Conservation (phyloP, 2,113 vertebrate species). For the Motacilla alba region DNA sequence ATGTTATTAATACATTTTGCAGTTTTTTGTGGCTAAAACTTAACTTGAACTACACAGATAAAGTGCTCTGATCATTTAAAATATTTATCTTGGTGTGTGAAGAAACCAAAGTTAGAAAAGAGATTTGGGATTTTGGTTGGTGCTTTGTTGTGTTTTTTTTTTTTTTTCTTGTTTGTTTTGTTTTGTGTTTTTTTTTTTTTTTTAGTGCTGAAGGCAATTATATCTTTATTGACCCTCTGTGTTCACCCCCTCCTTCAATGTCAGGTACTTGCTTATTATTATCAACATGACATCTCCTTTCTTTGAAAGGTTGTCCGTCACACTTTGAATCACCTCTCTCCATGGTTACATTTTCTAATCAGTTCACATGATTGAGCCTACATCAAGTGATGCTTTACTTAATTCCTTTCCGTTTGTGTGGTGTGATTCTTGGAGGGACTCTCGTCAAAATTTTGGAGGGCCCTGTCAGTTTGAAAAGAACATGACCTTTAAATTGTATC, state of each 20-base stretch:
- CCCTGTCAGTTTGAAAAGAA: constrained; percentile 99
- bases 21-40: neutral
- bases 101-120: neutral
- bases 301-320: constrained; percentile 73
- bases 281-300: constrained; percentile 72
- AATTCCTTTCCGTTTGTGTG: constrained; percentile 84
- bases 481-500: constrained; percentile 99
- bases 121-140: neutral
- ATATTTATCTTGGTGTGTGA: constrained; percentile 3
- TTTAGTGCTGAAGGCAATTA: constrained; percentile 63
- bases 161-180: neutral
- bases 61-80: neutral
- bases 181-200: neutral
- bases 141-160: neutral
- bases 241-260: constrained; percentile 20
- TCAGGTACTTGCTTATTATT: constrained; percentile 69
- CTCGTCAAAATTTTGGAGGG: constrained; percentile 97
- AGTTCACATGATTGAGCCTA: constrained; percentile 86
- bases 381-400: constrained; percentile 82
- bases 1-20: neutral
- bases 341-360: constrained; percentile 80
- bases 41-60: neutral
- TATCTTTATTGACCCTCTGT: constrained; percentile 71
- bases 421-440: constrained; percentile 87
- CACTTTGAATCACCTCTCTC: constrained; percentile 63